Base-by-base conservation (phyloP, 2,888 invertebrate genomes). In the Epinotia brunnichana region DNA sequence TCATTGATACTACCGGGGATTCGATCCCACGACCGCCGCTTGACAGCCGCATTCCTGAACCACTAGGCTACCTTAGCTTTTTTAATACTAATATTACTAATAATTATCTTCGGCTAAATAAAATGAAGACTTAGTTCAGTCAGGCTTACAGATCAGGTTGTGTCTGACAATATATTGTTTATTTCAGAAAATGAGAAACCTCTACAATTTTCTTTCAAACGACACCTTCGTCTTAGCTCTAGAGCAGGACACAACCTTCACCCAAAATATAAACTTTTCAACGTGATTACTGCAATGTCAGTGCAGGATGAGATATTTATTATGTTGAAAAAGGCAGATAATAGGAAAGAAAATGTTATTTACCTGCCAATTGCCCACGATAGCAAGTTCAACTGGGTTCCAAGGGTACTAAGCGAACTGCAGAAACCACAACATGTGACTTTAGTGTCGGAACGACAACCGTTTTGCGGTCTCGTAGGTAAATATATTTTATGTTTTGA, bases 381-480 rank as follows among this genome's bases (percentile, higher is more conserved):
- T 75, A 77, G 75, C 67, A 83, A 81, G 73, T 87, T 87, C 59
- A 80, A 81, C 57, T 89, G 88, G 87, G 77, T 87, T 3, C 67
- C 81, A 39, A 77, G 79, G 67, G 76, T 87, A 11, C 77, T 82
- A 77, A 77, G 73, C 61, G 85, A 86, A 76, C 74, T 89, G 69
- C 78, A 81, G 56, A 85, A 76, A 70, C 79, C 82, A 35, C 80
- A 81, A 73, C 80, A 78, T 48, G 80, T 88, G 29, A 76, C 87
- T 24, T 75, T 88, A 56, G 80, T 88, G 39, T 86, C 86, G 3
- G 85, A 88, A 61, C 82, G 76, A 68, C 85, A 85, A 68, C 81
- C 82, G 3, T 82, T 83, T 70, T 85, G 85, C 74, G 88, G 88
- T 13, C 78, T 85, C 61, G 75, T 84, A 75, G 88, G 88, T 88